Conservation (phyloP, 1,140 invertebrate species). For the Drosophila elegans region DNA sequence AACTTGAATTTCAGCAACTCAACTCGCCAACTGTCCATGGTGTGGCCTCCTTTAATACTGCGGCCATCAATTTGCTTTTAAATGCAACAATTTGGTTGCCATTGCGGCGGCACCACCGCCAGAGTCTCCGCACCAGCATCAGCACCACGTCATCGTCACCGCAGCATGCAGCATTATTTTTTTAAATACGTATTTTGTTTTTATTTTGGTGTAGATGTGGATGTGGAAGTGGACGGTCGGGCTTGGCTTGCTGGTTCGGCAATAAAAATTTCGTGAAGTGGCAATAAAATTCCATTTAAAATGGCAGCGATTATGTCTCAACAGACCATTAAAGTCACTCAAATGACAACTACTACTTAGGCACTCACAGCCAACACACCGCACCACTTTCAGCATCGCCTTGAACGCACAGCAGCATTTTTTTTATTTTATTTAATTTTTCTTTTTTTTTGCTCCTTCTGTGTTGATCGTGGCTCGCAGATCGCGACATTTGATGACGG, state of each 20-base stretch:
- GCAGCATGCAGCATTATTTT: conserved; percentile 63
- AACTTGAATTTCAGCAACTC: conserved; percentile 71
- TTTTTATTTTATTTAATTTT: conserved; percentile 12
- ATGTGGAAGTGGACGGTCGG: conserved; percentile 4
- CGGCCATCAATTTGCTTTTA: conserved; percentile 84
- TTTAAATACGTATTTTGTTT: conserved; percentile 39
- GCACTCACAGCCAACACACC: conserved; percentile 57
- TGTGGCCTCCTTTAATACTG: conserved; percentile 82
- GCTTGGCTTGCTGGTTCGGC: conserved; percentile 45
- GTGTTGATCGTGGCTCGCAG: conserved; percentile 55
- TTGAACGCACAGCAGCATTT: conserved; percentile 41
- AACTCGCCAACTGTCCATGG: conserved; percentile 43
- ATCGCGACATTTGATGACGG: conserved; percentile 78
- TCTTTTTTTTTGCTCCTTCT: conserved; percentile 40
- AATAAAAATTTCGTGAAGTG: conserved; percentile 84
- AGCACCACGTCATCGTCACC: conserved; percentile 65
- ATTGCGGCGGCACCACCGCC: conserved; percentile 54
- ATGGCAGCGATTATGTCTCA: conserved; percentile 85
- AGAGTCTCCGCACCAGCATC: conserved; percentile 3
- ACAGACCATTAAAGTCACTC: conserved; percentile 85
- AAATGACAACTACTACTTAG: conserved; percentile 85
- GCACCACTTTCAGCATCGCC: conserved; percentile 43
- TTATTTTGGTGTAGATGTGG: conserved; percentile 24
- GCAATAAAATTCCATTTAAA: conserved; percentile 85
- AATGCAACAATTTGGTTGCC: conserved; percentile 82